Evolutionary conservation across 2,113 vertebrate genomes (phyloP).

Genomic region (Cathartes aura): DNA sequence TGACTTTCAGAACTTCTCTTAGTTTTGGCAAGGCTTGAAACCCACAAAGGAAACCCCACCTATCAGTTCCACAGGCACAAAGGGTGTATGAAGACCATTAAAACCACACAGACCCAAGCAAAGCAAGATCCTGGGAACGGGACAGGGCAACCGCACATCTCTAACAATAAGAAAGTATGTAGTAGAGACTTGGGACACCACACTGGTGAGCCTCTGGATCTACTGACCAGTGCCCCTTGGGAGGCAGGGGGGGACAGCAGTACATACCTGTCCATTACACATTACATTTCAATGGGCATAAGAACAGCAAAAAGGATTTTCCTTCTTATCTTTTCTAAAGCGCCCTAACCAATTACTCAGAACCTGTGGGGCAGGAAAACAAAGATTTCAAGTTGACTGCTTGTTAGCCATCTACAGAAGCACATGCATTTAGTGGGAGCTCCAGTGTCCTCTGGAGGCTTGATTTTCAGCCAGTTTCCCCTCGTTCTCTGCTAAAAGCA

Average conservation of each 20-base stretch:
- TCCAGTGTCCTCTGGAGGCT: neutral
- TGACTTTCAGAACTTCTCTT: neutral
- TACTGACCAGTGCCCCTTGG: rapidly evolving
- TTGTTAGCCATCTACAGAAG: neutral
- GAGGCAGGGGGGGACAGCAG: neutral
- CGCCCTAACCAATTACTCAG: neutral
- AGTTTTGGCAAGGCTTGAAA: neutral
- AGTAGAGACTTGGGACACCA: neutral
- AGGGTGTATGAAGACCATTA: neutral
- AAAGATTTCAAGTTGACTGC: neutral
- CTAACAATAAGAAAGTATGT: rapidly evolving
- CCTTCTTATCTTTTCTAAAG: neutral
- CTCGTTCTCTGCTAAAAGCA: neutral
- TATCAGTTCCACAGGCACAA: neutral
- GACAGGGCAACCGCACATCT: neutral
- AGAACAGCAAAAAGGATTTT: neutral
- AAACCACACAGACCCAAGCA: neutral
- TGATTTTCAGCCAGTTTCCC: neutral
- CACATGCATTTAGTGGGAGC: neutral
- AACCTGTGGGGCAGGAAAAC: neutral
- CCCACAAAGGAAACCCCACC: neutral
- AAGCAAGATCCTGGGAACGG: neutral
- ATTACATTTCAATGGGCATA: neutral
- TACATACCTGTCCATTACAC: neutral
- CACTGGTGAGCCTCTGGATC: neutral